phyloP scores from a whole-genome alignment of 2,888 invertebrate genomes.

The Opisthograptis luteolata region DNA sequence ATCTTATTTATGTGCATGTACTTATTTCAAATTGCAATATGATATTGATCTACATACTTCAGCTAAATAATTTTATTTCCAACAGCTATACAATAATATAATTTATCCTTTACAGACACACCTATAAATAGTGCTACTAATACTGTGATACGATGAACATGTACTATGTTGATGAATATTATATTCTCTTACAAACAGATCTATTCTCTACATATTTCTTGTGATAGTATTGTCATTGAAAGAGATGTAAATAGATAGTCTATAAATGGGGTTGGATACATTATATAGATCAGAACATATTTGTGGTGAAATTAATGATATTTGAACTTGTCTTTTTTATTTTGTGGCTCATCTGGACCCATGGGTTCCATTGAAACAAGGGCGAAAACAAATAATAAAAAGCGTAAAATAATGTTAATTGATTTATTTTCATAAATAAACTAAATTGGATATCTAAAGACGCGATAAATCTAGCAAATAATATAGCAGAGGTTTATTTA shows the following conservation, averaged over 20 bases:
- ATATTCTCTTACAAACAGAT: slow-evolving; percentile 14
- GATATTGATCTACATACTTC: slow-evolving; percentile 19
- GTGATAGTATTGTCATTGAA: slow-evolving; percentile 70
- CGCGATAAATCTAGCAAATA: slow-evolving; percentile 71
- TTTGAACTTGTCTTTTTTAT: slow-evolving; percentile 46
- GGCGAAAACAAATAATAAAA: slow-evolving; percentile 54
- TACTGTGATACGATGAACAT: slow-evolving; percentile 41
- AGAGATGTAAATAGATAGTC: slow-evolving; percentile 51
- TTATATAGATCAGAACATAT: not conserved
- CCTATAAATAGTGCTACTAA: slow-evolving; percentile 50
- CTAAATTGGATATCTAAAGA: slow-evolving; percentile 76
- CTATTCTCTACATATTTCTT: slow-evolving; percentile 35
- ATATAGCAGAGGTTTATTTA: slow-evolving; percentile 73
- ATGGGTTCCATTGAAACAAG: slow-evolving; percentile 48
- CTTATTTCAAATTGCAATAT: slow-evolving; percentile 27
- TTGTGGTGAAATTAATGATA: slow-evolving; percentile 16
- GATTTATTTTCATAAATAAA: slow-evolving; percentile 82
- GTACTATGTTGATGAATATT: too few relatives aligned
- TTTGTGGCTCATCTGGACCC: slow-evolving; percentile 61
- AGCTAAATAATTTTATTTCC: slow-evolving; percentile 42
- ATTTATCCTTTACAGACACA: slow-evolving; percentile 58
- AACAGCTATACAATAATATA: slow-evolving; percentile 61
- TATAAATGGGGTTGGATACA: not conserved
- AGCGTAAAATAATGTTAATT: slow-evolving; percentile 64
- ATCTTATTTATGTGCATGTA: too few relatives aligned